Evolutionary conservation across 2,888 invertebrate genomes (phyloP).

Genomic region (Laspeyria flexula): DNA sequence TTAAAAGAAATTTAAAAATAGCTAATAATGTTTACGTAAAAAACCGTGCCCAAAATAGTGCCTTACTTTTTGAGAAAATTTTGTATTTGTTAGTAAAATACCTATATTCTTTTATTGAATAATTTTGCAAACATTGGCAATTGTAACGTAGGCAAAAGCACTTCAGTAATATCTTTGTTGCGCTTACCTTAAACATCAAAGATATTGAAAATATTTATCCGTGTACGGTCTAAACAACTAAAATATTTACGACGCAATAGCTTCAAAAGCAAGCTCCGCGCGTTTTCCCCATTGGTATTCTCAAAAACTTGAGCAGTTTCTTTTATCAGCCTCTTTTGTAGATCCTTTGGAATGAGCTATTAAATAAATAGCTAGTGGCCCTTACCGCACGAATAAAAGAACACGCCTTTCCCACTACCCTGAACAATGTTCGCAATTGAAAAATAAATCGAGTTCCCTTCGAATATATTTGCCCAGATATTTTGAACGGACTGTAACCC

Average conservation of each 20-base stretch:
- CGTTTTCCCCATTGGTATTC: constrained; percentile 49
- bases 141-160: neutral
- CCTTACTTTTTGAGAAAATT: too few relatives aligned
- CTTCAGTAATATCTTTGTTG: neutral
- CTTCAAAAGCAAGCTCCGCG: constrained; percentile 43
- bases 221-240: constrained; percentile 20
- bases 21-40: too few relatives aligned
- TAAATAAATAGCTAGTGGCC: constrained; percentile 58
- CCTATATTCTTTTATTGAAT: too few relatives aligned
- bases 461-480: constrained; percentile 33
- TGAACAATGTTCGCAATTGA: constrained; percentile 41
- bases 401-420: constrained; percentile 42
- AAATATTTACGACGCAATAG: constrained; percentile 44
- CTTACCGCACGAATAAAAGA: constrained; percentile 49
- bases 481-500: constrained; percentile 28
- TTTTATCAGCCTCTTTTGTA: constrained; percentile 53
- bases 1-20: too few relatives aligned
- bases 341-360: constrained; percentile 55
- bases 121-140: too few relatives aligned
- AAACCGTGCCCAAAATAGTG: too few relatives aligned
- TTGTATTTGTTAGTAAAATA: too few relatives aligned
- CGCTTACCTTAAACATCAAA: neutral
- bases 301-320: constrained; percentile 49
- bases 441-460: constrained; percentile 40
- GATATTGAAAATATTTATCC: constrained; percentile 4